Percentiles rank a stretch among this genome's conserved stretches.
These are phyloP conservation scores for Drosophila atripex DNA, from an alignment of 2,888 invertebrate genomes.

Conservation along the genomic window DNA sequence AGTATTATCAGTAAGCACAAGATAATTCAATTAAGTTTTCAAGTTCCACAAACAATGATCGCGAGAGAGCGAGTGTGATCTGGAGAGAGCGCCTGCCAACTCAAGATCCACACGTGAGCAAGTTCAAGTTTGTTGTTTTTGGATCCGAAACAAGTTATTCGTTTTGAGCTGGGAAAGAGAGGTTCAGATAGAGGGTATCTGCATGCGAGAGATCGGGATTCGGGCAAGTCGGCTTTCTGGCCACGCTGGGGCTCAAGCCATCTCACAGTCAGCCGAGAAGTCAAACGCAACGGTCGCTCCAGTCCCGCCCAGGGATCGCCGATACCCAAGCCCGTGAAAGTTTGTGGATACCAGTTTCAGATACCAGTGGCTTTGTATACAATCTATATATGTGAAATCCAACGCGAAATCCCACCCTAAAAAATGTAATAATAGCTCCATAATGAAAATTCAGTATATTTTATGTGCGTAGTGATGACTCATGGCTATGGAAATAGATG, in stretches of 20 bases:
- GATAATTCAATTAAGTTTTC: constrained; percentile 20
- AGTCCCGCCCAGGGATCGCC: constrained; percentile 27
- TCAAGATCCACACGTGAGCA: constrained; percentile 16
- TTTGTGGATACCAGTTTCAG: constrained; percentile 54
- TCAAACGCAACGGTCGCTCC: constrained; percentile 40
- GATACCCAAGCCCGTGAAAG: constrained; percentile 58
- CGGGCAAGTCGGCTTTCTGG: background rate
- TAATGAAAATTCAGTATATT: constrained; percentile 12
- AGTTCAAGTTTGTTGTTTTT: constrained; percentile 47
- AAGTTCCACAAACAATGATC: constrained; percentile 12
- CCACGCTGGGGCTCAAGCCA: constrained; percentile 1
- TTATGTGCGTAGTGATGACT: constrained; percentile 20
- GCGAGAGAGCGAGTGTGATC: background rate
- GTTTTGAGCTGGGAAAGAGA: constrained; percentile 11
- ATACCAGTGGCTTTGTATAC: constrained; percentile 37
- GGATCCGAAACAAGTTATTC: constrained; percentile 47
- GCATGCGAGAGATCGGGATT: constrained; percentile 14
- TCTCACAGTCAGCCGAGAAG: constrained; percentile 51
- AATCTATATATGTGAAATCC: constrained; percentile 43
- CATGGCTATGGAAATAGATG: constrained; percentile 9
- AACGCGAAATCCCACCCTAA: constrained; percentile 21
- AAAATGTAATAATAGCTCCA: constrained; percentile 32
- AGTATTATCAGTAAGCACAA: background rate
- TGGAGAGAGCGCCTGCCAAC: constrained; percentile 5
- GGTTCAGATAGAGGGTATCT: background rate